Evolutionary conservation across 1,140 invertebrate species (phyloP), one percentile per base, ranked within the genome.

Genomic region (Sycophila sp.): DNA sequence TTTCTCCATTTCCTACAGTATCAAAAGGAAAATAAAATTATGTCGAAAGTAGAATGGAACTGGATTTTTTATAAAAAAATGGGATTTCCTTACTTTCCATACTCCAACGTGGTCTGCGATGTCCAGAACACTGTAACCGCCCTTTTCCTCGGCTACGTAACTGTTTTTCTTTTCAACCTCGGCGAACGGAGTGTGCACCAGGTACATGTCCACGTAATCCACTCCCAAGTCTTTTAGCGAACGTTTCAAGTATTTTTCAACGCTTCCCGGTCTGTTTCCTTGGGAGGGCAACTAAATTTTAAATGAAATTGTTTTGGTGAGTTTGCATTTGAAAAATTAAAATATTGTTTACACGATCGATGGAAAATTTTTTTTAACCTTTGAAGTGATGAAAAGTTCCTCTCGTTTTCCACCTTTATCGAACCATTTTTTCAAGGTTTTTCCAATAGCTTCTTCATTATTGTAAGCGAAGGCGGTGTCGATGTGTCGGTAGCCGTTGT

Each of bases 1-100:
- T 69, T 90, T 85, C 82, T 94, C 93, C 92, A 94, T 93, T 83
- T 87, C 89, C 91, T 93, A 62, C 22, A 19, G 8, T 19, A n/a
- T n/a, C 55, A 30, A 17, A 13, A 47, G 42, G n/a, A 19, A 47
- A 47, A 47, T 47, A 36, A 58, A 7, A 36, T 58, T 58, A 58
- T 36, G 3, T 19, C 34, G 36, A n/a, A n/a, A n/a, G n/a, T n/a
- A n/a, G n/a, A n/a, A n/a, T n/a, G n/a, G n/a, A n/a, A n/a, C n/a
- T n/a, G n/a, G n/a, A 7, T 28, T 28, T 69, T 92, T 79, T 42
- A 40, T 17, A n/a, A 42, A 19, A 51, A 51, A 51, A 51, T 51
- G 6, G 24, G 19, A 47, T 22, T 10, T 51, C 13, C 6, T 45
- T 55, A 87, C 89, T 86, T 89, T 89, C 93, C 93, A 95, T 63